phyloP scores from a whole-genome alignment of 2,797 vertebrate species.

The Heterohyrax brucei region DNA sequence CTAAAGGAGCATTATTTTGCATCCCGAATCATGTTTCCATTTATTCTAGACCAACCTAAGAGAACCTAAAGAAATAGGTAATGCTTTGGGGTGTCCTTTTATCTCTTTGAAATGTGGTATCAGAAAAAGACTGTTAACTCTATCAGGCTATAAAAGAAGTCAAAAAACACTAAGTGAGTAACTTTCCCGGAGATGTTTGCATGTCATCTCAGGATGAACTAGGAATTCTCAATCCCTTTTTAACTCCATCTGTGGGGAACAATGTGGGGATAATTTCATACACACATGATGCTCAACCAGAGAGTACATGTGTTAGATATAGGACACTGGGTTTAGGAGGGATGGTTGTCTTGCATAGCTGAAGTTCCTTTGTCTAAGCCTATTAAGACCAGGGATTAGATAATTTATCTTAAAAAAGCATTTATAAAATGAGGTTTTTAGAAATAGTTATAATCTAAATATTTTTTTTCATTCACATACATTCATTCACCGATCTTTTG shows the following conservation, averaged over 20 bases:
- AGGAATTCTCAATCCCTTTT: neutral
- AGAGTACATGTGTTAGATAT: neutral
- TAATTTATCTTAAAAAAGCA: neutral
- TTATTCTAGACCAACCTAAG: conserved; percentile 42
- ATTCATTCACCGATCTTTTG: neutral
- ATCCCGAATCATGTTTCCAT: neutral
- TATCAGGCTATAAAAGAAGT: neutral
- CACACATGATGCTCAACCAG: neutral
- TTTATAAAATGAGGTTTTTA: neutral
- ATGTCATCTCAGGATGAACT: neutral
- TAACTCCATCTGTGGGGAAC: too few species aligned
- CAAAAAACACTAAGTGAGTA: conserved; percentile 10
- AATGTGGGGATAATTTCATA: neutral
- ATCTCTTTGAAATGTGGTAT: conserved; percentile 16
- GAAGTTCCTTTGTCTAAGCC: neutral
- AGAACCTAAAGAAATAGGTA: conserved; percentile 25
- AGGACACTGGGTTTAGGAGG: neutral
- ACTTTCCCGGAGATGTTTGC: neutral
- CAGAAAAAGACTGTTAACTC: neutral
- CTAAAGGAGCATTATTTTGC: conserved; percentile 29
- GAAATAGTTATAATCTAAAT: conserved; percentile 26
- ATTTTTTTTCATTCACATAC: conserved; percentile 20
- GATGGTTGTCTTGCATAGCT: neutral
- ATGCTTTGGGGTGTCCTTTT: conserved; percentile 10
- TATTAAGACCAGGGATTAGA: neutral